Conservation (phyloP, 2,113 vertebrate species). For the Poeciliopsis occidentalis region DNA sequence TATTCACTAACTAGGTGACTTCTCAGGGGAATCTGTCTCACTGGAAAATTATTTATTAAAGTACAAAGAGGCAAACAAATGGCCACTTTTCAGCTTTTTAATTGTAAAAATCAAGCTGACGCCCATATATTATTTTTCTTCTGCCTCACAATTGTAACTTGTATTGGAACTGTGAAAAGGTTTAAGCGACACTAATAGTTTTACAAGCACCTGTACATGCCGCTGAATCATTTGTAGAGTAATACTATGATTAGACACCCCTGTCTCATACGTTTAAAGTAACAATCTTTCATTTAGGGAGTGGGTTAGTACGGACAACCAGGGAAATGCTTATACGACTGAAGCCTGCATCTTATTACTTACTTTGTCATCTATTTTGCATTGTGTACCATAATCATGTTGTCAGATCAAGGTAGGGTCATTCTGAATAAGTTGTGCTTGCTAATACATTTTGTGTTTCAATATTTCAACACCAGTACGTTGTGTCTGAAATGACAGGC, state of each 20-base stretch:
- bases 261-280: neutral
- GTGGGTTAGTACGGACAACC: neutral
- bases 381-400: neutral
- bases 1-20: no score
- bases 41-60: no score
- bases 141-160: neutral
- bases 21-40: no score
- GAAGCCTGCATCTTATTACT: constrained; percentile 13
- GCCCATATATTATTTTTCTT: neutral
- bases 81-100: neutral
- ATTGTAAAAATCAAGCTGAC: neutral
- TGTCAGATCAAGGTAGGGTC: no score
- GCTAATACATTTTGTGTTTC: neutral
- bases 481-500: neutral
- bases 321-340: neutral
- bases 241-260: neutral
- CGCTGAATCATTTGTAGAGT: neutral
- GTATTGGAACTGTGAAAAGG: neutral
- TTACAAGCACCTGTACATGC: neutral
- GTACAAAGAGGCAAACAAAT: no score
- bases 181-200: no score
- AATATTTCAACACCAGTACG: neutral
- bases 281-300: neutral
- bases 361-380: neutral
- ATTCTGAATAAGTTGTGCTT: neutral